Conservation (phyloP, 1,140 invertebrate species). For the Apolygus lucorum region DNA sequence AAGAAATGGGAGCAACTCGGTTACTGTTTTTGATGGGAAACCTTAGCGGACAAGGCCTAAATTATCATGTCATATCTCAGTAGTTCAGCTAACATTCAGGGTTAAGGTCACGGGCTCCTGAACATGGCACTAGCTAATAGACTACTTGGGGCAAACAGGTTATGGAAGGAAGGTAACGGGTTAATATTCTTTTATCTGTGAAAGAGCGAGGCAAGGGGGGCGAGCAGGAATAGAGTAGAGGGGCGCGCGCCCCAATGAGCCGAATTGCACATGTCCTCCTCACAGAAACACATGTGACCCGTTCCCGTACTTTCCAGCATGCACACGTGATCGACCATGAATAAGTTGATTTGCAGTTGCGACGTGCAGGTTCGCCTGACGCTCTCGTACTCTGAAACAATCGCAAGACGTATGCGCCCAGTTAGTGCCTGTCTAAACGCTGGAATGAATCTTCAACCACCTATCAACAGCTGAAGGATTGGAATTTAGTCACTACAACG, state of each 20-base stretch:
- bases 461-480: slow-evolving; percentile 16
- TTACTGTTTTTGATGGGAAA: too few species aligned
- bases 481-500: too few species aligned
- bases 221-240: slow-evolving; percentile 1
- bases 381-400: slow-evolving; percentile 70
- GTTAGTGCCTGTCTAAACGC: too few species aligned
- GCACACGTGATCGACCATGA: slow-evolving; percentile 97
- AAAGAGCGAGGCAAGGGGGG: slow-evolving; percentile 19
- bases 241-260: slow-evolving; percentile 25
- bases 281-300: slow-evolving; percentile 96
- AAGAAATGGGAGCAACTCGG: too few species aligned
- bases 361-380: slow-evolving; percentile 83
- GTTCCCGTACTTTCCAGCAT: slow-evolving; percentile 95
- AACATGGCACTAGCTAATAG: background rate
- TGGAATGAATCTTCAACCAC: background rate
- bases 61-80: background rate
- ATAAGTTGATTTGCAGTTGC: slow-evolving; percentile 87
- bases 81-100: background rate
- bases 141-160: background rate
- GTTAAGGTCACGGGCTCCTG: background rate
- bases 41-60: background rate
- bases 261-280: slow-evolving; percentile 87
- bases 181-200: slow-evolving; percentile 14
- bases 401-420: slow-evolving; percentile 10
- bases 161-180: background rate